Evolutionary conservation across 2,888 invertebrate genomes (phyloP).

Genomic region (Aleiodes leptofemur): DNA sequence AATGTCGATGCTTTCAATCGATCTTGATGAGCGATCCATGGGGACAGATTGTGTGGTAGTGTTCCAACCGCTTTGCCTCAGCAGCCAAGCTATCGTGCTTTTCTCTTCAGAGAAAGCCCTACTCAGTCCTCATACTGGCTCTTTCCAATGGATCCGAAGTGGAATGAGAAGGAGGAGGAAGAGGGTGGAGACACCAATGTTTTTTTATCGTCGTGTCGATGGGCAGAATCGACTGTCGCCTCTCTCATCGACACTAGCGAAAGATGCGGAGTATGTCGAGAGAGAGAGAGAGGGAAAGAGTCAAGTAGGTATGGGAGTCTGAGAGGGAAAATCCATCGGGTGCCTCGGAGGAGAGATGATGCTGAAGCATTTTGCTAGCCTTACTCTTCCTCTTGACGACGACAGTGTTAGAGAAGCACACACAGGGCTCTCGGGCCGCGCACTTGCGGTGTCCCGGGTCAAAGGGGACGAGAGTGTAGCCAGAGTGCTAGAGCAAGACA

Average conservation of each 20-base stretch:
- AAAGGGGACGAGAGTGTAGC: slow-evolving; percentile 49
- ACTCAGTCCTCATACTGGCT: neutral
- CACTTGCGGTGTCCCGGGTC: slow-evolving; percentile 49
- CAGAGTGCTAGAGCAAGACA: slow-evolving; percentile 25
- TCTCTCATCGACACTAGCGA: slow-evolving; percentile 30
- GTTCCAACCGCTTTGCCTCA: slow-evolving; percentile 37
- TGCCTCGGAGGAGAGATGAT: neutral
- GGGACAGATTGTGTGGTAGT: slow-evolving; percentile 46
- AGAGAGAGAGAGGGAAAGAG: slow-evolving; percentile 4
- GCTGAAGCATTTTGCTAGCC: slow-evolving; percentile 13
- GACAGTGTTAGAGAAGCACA: slow-evolving; percentile 24
- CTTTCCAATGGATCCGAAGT: neutral
- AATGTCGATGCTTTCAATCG: slow-evolving; percentile 45
- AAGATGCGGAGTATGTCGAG: neutral
- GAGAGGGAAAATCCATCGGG: slow-evolving; percentile 3
- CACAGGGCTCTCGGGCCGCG: slow-evolving; percentile 32
- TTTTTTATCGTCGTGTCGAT: slow-evolving; percentile 47
- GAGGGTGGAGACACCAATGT: slow-evolving; percentile 37
- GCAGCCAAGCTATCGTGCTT: neutral
- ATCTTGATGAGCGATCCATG: slow-evolving; percentile 49
- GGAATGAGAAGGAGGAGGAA: neutral
- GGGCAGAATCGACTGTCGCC: slow-evolving; percentile 20
- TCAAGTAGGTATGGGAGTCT: slow-evolving; percentile 1
- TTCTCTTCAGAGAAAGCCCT: neutral
- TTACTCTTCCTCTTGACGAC: slow-evolving; percentile 4